Conservation (phyloP, 2,797 vertebrate genomes). For the Acomys russatus region DNA sequence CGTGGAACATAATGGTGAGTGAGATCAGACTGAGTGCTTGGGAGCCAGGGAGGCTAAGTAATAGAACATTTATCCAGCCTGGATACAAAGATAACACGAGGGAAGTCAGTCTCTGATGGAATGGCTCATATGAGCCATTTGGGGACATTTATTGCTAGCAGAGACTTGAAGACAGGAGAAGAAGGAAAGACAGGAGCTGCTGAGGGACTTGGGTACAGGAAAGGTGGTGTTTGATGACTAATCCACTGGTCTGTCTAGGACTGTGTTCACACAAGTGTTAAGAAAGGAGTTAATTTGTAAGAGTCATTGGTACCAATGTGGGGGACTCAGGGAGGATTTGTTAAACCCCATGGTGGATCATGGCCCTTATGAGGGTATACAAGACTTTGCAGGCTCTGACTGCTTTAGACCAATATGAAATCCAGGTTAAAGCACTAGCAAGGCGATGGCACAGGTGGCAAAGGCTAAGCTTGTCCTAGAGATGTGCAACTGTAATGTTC, state of each 20-base stretch:
- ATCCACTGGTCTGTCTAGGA: background rate
- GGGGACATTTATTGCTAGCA: background rate
- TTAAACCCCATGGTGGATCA: background rate
- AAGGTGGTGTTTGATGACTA: background rate
- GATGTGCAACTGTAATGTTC: too few species aligned
- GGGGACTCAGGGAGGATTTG: background rate
- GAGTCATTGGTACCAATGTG: background rate
- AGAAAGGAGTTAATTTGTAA: background rate
- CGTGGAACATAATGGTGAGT: background rate
- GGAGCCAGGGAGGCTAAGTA: background rate
- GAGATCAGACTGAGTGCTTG: background rate
- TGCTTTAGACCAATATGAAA: background rate
- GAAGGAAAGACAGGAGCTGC: background rate
- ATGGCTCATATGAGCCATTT: background rate
- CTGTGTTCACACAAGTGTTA: background rate
- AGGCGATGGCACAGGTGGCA: background rate
- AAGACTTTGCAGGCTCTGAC: too few species aligned
- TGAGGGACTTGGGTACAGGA: background rate
- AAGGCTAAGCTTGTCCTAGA: background rate
- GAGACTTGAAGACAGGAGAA: background rate
- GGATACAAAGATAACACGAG: background rate
- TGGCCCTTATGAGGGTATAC: background rate
- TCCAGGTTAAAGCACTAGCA: background rate
- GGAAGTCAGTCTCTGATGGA: background rate
- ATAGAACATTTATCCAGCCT: background rate